Evolutionary conservation across 2,797 vertebrate species (phyloP).

Genomic region (Enteromius radiatus): DNA sequence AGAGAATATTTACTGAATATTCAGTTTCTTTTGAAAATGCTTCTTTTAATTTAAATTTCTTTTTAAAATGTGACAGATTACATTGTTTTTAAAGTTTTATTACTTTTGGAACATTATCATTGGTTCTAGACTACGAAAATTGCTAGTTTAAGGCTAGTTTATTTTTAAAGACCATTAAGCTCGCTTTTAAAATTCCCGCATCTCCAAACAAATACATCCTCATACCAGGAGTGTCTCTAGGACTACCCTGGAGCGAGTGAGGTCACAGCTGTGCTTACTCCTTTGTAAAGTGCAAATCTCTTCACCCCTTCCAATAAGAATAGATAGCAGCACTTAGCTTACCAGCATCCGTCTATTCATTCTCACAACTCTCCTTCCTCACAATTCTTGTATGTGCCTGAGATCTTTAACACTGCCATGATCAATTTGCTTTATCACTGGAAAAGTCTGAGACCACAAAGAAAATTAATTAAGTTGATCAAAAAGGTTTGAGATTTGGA

Average conservation of each 20-base stretch:
- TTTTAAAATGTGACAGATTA: not conserved
- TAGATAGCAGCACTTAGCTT: slow-evolving; percentile 54
- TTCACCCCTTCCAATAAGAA: slow-evolving; percentile 54
- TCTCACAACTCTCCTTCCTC: slow-evolving; percentile 76
- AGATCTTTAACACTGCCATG: slow-evolving; percentile 70
- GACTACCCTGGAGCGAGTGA: slow-evolving; percentile 82
- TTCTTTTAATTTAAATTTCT: not conserved
- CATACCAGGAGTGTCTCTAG: slow-evolving; percentile 78
- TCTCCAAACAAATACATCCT: slow-evolving; percentile 47
- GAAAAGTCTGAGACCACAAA: slow-evolving; percentile 6
- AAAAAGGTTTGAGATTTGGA: not conserved
- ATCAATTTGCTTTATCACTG: slow-evolving; percentile 72
- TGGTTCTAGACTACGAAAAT: not conserved
- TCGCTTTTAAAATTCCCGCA: slow-evolving; percentile 12
- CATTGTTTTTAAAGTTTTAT: not conserved
- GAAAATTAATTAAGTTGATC: not conserved
- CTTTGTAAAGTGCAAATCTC: slow-evolving; percentile 69
- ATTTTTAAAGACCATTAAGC: slow-evolving; percentile 22
- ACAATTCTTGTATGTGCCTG: slow-evolving; percentile 63
- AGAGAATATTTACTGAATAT: not conserved
- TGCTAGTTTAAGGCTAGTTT: not conserved
- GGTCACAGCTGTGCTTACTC: slow-evolving; percentile 77
- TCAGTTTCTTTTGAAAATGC: not conserved
- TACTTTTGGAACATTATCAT: slow-evolving; percentile 15
- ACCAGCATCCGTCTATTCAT: slow-evolving; percentile 73